Conservation (phyloP, 2,113 vertebrate species). For the Nicator chloris region DNA sequence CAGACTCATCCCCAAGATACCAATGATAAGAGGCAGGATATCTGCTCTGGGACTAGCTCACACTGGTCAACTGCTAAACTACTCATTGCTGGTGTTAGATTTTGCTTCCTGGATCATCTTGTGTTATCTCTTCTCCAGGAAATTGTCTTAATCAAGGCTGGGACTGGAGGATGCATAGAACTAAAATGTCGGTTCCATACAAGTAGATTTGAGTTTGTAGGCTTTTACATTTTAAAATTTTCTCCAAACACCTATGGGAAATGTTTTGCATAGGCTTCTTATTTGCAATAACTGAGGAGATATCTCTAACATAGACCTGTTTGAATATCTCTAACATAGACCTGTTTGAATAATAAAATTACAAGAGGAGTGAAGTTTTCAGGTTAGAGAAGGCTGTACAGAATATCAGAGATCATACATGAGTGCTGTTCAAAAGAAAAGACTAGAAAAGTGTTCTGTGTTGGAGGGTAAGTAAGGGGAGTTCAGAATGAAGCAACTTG, state of each 20-base stretch:
- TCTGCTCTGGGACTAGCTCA: not conserved
- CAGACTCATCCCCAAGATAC: not conserved
- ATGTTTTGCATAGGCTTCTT: not conserved
- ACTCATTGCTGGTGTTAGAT: not conserved
- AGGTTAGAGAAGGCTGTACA: not conserved
- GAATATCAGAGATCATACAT: not conserved
- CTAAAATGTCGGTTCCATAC: not conserved
- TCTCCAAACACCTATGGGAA: not conserved
- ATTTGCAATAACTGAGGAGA: not conserved
- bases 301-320: not conserved
- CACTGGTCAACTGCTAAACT: not conserved
- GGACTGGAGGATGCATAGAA: not conserved
- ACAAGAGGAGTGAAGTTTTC: not conserved
- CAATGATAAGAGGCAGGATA: not conserved
- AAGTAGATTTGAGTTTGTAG: not conserved
- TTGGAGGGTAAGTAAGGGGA: not conserved
- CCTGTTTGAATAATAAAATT: not conserved
- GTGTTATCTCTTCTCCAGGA: not conserved
- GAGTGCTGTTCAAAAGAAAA: not conserved
- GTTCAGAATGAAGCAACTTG: not conserved
- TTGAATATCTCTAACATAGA: not conserved
- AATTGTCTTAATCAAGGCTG: not conserved
- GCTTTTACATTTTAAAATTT: not conserved
- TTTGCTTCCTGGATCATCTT: not conserved
- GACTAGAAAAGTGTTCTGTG: not conserved